Conservation (phyloP, 2,113 vertebrate genomes). For the Taxidea taxus region DNA sequence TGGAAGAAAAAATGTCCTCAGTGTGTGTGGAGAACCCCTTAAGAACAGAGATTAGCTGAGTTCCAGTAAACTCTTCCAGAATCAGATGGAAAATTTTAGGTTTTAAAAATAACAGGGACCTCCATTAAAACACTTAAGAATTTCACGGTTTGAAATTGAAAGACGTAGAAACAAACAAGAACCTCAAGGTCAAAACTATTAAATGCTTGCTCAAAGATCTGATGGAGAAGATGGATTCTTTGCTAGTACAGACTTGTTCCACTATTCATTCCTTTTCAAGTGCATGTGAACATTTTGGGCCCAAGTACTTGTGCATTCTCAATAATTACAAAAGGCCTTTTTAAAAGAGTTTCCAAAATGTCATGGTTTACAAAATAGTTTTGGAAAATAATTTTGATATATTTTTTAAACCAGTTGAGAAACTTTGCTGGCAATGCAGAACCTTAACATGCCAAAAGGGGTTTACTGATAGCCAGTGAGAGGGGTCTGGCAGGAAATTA, state of each 20-base stretch:
- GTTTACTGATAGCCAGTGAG: background rate
- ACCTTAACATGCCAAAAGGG: background rate
- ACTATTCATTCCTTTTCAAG: background rate
- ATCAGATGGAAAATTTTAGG: constrained; percentile 32
- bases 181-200: constrained; percentile 20
- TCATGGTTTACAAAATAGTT: constrained; percentile 22
- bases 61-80: constrained; percentile 44
- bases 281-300: background rate
- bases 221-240: background rate
- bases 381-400: background rate
- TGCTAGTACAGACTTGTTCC: background rate
- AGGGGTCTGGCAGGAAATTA: background rate
- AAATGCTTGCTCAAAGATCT: constrained; percentile 23
- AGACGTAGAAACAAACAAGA: constrained; percentile 56
- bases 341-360: constrained; percentile 24
- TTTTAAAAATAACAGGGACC: constrained; percentile 58
- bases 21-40: background rate
- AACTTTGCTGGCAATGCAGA: background rate
- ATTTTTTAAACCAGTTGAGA: background rate
- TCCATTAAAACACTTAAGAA: constrained; percentile 51
- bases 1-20: background rate
- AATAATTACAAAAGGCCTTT: constrained; percentile 15
- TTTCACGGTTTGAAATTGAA: constrained; percentile 45
- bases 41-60: background rate
- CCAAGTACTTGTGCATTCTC: background rate